Base-by-base conservation (phyloP, 1,140 invertebrate species). In the Phymastichus coffea region DNA sequence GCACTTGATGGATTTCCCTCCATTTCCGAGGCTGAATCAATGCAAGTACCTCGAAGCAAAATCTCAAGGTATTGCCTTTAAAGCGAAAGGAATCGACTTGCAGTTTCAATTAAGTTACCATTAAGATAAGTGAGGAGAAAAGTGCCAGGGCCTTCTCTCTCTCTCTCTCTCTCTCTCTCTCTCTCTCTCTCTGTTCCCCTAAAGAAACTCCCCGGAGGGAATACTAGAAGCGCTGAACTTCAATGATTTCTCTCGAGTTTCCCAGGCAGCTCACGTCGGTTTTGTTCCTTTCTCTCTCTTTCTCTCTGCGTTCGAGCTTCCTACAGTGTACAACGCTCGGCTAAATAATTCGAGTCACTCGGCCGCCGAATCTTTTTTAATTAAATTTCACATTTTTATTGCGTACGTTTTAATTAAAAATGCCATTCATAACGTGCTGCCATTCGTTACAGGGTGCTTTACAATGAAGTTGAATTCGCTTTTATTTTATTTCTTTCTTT, bases 241-340 rank as follows among this genome's bases (percentile, higher is more conserved):
- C 38, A 54, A 54, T 54, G 51, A 54, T 55, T 55, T 44, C 15
- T 55, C 40, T n/a, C 12, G 12, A 56, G 19, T 56, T 56, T 37
- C 22, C 10, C 19, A 56, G n/a, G 43, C 43, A 37, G 8, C 43
- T 56, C 43, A 56, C 43, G 43, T 56, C 41, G 20, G 2, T 55
- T 55, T 20, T 20, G 6, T 33, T 33, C 12, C 28, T 33, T 12
- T 33, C 28, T 33, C 28, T 33, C 28, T 33, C 28, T 33, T 12
- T 33, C 28, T 33, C 28, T 33, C 28, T 33, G n/a, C n/a, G n/a
- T n/a, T n/a, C n/a, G n/a, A n/a, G n/a, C n/a, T n/a, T n/a, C n/a
- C n/a, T n/a, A n/a, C n/a, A n/a, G 17, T 12, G 22, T 33, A 54
- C 19, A 54, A 28, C 17, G 10, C 14, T 41, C n/a, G 12, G 12